Conservation (phyloP, 2,797 vertebrate species). For the Acipenser transmontanus region DNA sequence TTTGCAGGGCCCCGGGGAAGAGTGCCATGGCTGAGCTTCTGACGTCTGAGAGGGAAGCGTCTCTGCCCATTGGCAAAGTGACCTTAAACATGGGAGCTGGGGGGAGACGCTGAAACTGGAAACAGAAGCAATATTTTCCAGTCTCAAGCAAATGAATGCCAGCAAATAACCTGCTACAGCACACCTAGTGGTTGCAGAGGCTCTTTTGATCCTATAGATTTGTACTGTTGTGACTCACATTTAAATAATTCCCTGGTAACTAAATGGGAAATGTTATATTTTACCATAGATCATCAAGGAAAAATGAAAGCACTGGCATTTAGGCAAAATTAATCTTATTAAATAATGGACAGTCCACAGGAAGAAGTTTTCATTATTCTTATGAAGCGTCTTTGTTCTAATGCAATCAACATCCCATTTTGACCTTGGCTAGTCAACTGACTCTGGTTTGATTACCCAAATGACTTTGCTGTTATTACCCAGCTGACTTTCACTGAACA, state of each 20-base stretch:
- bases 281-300: neutral
- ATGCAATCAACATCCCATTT: neutral
- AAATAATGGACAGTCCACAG: neutral
- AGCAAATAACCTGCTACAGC: neutral
- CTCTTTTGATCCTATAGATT: neutral
- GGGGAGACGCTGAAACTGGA: neutral
- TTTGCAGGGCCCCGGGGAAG: neutral
- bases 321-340: neutral
- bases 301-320: neutral
- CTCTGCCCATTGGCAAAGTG: neutral
- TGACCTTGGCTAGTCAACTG: neutral
- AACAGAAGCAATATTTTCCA: neutral
- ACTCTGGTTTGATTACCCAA: constrained; percentile 1
- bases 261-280: neutral
- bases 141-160: neutral
- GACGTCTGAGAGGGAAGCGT: neutral
- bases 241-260: neutral
- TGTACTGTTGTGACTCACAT: neutral
- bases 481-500: neutral
- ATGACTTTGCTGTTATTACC: neutral
- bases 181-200: neutral
- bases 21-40: neutral
- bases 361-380: neutral
- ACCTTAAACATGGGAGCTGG: neutral
- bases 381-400: neutral